Base-by-base conservation (phyloP, 2,888 invertebrate species). In the Lepidocyrtinus sp. region DNA sequence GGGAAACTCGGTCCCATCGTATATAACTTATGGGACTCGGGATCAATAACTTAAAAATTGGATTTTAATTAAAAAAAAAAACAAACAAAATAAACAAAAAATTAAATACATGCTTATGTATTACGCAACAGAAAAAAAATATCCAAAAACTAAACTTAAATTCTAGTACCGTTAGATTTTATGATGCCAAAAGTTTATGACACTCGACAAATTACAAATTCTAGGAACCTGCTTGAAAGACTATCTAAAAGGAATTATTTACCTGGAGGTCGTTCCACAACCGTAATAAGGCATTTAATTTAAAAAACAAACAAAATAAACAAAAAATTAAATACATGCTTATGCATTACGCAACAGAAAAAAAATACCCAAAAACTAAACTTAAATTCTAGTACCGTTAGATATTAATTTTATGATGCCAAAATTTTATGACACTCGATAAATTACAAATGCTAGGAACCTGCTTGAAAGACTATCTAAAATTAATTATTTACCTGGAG, bases 261-360 rank as follows among this genome's bases (percentile, higher is more conserved):
- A 96, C 96, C 96, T 89, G 96, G 96, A 19, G 94, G 94, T 83
- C 95, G 90, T 88, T 96, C 96, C 87, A 95, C 95, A 50, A 82
- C 96, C 0, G 96, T 95, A 27, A 94, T 91, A 12, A 96, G 91
- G 84, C 96, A 83, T 79, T 25, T 64, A 22, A 22, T 83, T 77
- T 78, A 82, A 80, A 82, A 77, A 75, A 77, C 70, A 81, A 71
- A 19, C n/a, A n/a, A 73, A 83, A 74, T 63, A 81, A 83, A 76
- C 61, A 72, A 59, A 71, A 72, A 75, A 19, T 61, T 63, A 73
- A 69, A n/a, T 1, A 64, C 75, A 69, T 19, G n/a, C 68, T 55
- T 27, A 65, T 46, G 76, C 84, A 45, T 61, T 79, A 36, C 75
- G 81, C 82, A 84, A 83, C 74, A 72, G 70, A 82, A 83, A 70